Base-by-base conservation (phyloP, 2,113 vertebrate genomes). In the Hydrolagus affinis region DNA sequence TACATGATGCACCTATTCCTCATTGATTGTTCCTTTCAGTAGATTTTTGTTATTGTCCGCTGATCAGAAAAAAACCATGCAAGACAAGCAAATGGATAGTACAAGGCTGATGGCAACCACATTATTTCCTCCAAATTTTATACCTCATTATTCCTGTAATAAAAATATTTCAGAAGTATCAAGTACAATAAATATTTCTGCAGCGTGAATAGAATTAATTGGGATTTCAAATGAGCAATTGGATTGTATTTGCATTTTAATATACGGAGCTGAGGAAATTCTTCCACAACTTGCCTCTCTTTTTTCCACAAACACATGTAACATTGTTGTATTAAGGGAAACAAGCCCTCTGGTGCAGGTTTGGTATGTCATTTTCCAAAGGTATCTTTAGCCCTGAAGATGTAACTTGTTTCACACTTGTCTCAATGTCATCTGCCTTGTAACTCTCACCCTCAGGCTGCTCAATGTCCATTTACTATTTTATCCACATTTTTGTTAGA, bases 121-220 rank as follows among this genome's bases (percentile, higher is more conserved):
- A 83, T 83, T 17, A 28, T 32, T 44, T 44, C 6, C 15, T 15
- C 15, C 30, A 23, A 17, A 64, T 83, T 60, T 9, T 19, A 66
- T 15, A 62, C 23, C 59, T 66, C 78, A 78, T 78, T 83, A 83
- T 83, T 83, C 66, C 12, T 83, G 78, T 25, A 83, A 64, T 28
- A 83, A 64, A 44, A 77, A 21, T 59, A 59, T 59, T 78, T 78
- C 62, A 59, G 76, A 78, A 60, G 76, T 62, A 25, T 78, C 76
- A 78, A 78, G 25, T 56, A 78, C 76, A 78, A 78, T 59, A 56
- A 57, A 56, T 68, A 66, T 68, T 62, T 83, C 60, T 66, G 23
- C 78, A 83, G 66, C 60, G 64, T 83, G 14, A 83, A 64, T 28
- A 66, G 30, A 66, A 68, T 66, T 66, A 83, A 83, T 83, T 68